Base-by-base conservation (phyloP, 1,140 invertebrate genomes). In the Liolophura sinensis region DNA sequence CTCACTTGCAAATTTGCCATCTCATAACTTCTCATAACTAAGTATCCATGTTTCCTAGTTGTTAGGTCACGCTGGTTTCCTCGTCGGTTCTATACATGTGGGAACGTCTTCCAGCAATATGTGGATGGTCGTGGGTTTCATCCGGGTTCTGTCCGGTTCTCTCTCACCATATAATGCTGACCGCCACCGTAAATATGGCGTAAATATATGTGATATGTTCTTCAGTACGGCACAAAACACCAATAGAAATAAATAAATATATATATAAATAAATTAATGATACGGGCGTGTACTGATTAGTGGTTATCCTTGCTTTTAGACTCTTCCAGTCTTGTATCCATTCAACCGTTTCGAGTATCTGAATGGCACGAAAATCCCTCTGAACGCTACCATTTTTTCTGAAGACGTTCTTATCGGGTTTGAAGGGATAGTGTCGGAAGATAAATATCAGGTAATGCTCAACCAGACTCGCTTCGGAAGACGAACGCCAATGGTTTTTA, bases 241-340 rank as follows among this genome's bases (percentile, higher is more conserved):
- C 27, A 25, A 11, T 16, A 15, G 16, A 60, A 0, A 0, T 1
- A 22, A 40, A 25, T 15, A 11, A 57, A 0, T 4, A 4, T 18
- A n/a, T n/a, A n/a, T n/a, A n/a, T n/a, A n/a, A n/a, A n/a, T n/a
- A n/a, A n/a, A n/a, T n/a, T n/a, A n/a, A n/a, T n/a, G n/a, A n/a
- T n/a, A n/a, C n/a, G n/a, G n/a, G n/a, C n/a, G n/a, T n/a, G n/a
- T n/a, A n/a, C n/a, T n/a, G n/a, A n/a, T n/a, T n/a, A n/a, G n/a
- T n/a, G n/a, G n/a, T n/a, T n/a, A n/a, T n/a, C n/a, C n/a, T n/a
- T 64, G 47, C 50, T 68, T 67, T 31, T 70, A 76, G 74, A 69
- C 63, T 31, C 56, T 71, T 18, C 78, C 78, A 12, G 78, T 78
- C 67, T 70, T 60, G 54, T 80, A 75, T 65, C 78, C 78, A 27